A percentile compares a stretch with the other conserved stretches of the same genome.
phyloP scores from a whole-genome alignment of 2,888 invertebrate species.

The Baronia brevicornis region DNA sequence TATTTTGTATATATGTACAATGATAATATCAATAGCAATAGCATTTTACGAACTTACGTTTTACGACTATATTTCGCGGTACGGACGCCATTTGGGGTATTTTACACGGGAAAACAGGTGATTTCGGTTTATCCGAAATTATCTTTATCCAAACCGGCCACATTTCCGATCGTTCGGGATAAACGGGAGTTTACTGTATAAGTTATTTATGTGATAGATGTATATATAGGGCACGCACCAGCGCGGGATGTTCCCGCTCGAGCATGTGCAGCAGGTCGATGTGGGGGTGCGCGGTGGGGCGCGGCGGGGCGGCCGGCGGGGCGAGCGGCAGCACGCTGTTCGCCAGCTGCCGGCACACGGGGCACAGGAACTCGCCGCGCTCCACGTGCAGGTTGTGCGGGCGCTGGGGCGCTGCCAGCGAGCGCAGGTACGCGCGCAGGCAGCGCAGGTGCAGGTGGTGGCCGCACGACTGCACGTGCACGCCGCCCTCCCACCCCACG shows the following conservation, averaged over 20 bases:
- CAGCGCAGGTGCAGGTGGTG: constrained; percentile 98
- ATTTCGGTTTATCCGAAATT: too few species aligned
- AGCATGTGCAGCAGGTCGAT: constrained; percentile 78
- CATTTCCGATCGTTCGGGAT: too few species aligned
- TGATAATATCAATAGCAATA: too few species aligned
- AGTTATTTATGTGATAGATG: too few species aligned
- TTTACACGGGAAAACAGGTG: too few species aligned
- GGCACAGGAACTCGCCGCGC: constrained; percentile 93
- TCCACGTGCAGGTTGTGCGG: constrained; percentile 81
- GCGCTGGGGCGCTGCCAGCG: constrained; percentile 86
- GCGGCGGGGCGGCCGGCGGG: constrained; percentile 72
- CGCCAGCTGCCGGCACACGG: constrained; percentile 89
- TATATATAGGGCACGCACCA: constrained; percentile 55
- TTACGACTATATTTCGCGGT: too few species aligned
- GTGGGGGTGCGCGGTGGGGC: constrained; percentile 55
- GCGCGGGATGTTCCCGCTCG: constrained; percentile 76
- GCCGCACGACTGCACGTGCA: constrained; percentile 96
- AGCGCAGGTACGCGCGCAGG: constrained; percentile 91
- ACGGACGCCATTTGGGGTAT: too few species aligned
- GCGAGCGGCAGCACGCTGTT: constrained; percentile 86
- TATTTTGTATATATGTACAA: too few species aligned
- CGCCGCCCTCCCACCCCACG: constrained; percentile 92
- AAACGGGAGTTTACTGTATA: too few species aligned
- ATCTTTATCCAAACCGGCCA: too few species aligned
- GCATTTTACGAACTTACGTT: too few species aligned